Evolutionary conservation across 1,140 invertebrate genomes (phyloP), one percentile per base, ranked within the genome.

Genomic region (Pteromalus puparum): DNA sequence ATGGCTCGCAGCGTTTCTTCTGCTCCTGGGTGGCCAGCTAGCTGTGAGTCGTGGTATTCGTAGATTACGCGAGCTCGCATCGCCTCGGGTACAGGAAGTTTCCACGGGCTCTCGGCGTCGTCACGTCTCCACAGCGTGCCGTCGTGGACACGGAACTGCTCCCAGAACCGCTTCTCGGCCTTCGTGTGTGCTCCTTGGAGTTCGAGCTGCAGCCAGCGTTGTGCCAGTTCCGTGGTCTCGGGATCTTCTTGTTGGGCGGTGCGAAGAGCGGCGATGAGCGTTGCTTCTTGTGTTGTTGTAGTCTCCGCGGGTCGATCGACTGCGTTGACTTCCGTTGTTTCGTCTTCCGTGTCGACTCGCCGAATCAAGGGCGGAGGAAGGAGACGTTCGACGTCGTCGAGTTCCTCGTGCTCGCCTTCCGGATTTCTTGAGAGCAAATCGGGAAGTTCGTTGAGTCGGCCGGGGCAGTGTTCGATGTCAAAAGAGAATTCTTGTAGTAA

Each of bases 401-500:
- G n/a, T n/a, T 38, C 13, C 18, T 21, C 72, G 34, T 74, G 34
- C 10, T 82, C 86, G 2, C 65, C 26, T 73, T 2, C n/a, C 1
- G 86, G 86, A 24, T 82, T 4, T 1, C 75, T 46, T 1, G 86
- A 84, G 1, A 87, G 68, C 1, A 65, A 72, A 21, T 90, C 89
- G 0, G 88, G 79, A 0, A 91, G 81, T 65, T 90, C 79, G 73
- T 90, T 90, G 28, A 85, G 76, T 24, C 70, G 76, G 12, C 87
- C 87, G 0, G 89, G 86, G n/a, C 84, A 80, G 70, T 91, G 88
- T 73, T 88, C 86, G 0, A 90, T 53, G 13, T 26, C 61, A 68
- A 89, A 89, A 1, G 21, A 30, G 46, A 87, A 89, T 46, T 90
- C 87, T 30, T 88, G 87, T 1, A 91, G 86, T 0, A 89, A 75